phyloP scores from a whole-genome alignment of 2,797 vertebrate species.

The Balearica regulorum region DNA sequence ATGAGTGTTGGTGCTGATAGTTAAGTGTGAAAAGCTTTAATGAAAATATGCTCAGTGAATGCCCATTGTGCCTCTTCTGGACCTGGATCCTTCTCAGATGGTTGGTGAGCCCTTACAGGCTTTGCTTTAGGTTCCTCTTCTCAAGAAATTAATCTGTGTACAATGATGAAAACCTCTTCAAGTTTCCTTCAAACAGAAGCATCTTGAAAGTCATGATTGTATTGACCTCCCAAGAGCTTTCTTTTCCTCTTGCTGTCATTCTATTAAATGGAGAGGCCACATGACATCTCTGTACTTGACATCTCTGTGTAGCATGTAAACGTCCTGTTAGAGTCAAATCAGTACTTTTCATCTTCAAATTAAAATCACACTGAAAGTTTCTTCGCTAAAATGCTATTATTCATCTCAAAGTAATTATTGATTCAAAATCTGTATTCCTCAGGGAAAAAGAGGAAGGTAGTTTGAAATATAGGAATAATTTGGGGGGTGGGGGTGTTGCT shows the following conservation, averaged over 20 bases:
- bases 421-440: neutral
- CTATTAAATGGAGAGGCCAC: neutral
- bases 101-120: neutral
- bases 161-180: neutral
- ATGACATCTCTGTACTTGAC: neutral
- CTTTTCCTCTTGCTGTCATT: neutral
- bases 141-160: neutral
- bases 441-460: neutral
- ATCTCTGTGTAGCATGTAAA: neutral
- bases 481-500: no score
- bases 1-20: neutral
- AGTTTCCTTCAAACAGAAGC: neutral
- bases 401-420: neutral
- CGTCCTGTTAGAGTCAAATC: neutral
- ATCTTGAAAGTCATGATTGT: neutral
- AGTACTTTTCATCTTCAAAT: neutral
- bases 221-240: constrained; percentile 4
- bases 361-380: neutral
- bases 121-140: neutral
- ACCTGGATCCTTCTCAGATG: neutral
- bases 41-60: neutral
- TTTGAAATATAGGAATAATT: neutral
- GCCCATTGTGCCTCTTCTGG: neutral
- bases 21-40: neutral
- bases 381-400: neutral